Evolutionary conservation across 2,113 vertebrate species (phyloP).

Genomic region (Eira barbara): DNA sequence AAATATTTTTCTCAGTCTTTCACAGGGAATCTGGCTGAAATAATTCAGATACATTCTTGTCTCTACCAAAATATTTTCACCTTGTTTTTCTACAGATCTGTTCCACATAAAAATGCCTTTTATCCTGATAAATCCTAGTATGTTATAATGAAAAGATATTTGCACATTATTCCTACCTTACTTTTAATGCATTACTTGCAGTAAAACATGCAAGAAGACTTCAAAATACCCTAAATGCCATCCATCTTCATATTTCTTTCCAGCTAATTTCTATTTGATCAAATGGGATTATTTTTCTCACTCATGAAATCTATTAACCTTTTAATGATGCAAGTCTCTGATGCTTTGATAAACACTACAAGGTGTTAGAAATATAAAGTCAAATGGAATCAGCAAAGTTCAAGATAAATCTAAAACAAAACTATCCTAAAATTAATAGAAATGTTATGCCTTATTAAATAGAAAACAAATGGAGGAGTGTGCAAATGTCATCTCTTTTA

Average conservation of each 20-base stretch:
- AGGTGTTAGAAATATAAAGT: not conserved
- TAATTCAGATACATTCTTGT: not conserved
- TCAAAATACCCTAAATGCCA: not conserved
- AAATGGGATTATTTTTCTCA: not conserved
- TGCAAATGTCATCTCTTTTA: not conserved
- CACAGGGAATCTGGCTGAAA: not conserved
- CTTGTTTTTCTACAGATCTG: not conserved
- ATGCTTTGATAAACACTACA: not conserved
- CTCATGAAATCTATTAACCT: not conserved
- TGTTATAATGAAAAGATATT: not conserved
- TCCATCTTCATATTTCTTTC: not conserved
- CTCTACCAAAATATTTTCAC: not conserved
- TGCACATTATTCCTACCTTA: not conserved
- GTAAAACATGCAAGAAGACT: not conserved
- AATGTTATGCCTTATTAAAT: not conserved
- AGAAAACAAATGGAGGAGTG: not conserved
- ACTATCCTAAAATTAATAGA: not conserved
- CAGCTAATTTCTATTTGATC: not conserved
- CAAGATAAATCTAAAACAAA: not conserved
- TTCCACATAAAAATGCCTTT: not conserved
- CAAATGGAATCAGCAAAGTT: not conserved
- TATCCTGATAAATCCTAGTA: not conserved
- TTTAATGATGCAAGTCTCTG: not conserved
- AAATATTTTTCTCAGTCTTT: not conserved
- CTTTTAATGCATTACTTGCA: not conserved